Conservation (phyloP, 2,797 vertebrate species). For the Synanceia verrucosa region DNA sequence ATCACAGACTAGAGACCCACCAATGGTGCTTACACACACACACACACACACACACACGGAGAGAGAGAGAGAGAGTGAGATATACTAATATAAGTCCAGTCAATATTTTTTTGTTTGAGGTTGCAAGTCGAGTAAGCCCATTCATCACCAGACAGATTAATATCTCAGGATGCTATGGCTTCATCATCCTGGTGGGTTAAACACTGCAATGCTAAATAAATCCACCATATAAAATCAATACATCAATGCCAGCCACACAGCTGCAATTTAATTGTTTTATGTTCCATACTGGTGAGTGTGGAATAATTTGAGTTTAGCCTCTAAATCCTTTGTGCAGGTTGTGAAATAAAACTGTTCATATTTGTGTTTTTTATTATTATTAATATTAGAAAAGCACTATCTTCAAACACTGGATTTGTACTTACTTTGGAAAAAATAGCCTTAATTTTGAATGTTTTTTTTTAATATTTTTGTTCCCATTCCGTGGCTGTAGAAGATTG, state of each 20-base stretch:
- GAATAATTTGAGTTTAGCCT: slow-evolving; percentile 19
- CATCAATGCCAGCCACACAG: slow-evolving; percentile 42
- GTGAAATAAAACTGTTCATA: slow-evolving; percentile 10
- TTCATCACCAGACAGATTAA: slow-evolving; percentile 56
- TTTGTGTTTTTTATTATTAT: background rate
- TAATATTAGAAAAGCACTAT: background rate
- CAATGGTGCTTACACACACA: slow-evolving; percentile 12
- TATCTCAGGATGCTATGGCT: slow-evolving; percentile 46
- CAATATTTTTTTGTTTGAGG: slow-evolving; percentile 15
- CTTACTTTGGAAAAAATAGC: background rate
- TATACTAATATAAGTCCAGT: slow-evolving; percentile 8
- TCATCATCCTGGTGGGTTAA: slow-evolving; percentile 44
- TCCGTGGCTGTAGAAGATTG: slow-evolving; percentile 3
- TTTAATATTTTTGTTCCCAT: slow-evolving; percentile 1
- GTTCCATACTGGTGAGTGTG: slow-evolving; percentile 17
- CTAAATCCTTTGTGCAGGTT: background rate
- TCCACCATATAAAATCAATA: slow-evolving; percentile 45
- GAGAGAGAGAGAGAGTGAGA: slow-evolving; percentile 7
- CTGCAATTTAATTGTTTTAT: slow-evolving; percentile 43
- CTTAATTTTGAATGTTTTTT: slow-evolving; percentile 12
- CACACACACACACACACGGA: background rate
- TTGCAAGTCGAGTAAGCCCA: slow-evolving; percentile 30
- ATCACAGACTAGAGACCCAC: slow-evolving; percentile 43
- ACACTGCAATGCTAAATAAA: slow-evolving; percentile 35
- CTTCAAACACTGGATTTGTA: background rate